phyloP scores from a whole-genome alignment of 2,797 vertebrate species.

The Crenichthys baileyi region DNA sequence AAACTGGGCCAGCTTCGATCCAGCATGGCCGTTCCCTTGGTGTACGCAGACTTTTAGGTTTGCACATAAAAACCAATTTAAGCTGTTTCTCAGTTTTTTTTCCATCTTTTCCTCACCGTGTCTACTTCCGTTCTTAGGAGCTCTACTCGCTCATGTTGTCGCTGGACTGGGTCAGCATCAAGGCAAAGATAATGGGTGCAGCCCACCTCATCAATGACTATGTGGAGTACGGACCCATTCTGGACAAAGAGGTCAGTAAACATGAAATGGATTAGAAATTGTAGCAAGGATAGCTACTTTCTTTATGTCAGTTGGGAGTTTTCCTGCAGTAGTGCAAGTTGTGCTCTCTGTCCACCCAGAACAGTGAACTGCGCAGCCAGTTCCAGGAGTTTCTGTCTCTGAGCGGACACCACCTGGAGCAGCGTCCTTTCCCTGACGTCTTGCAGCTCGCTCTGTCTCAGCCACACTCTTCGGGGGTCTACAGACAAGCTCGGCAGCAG shows the following conservation, averaged over 20 bases:
- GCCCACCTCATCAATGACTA: slow-evolving; percentile 96
- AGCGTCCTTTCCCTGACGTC: slow-evolving; percentile 91
- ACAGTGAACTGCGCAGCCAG: slow-evolving; percentile 86
- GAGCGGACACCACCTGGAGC: slow-evolving; percentile 93
- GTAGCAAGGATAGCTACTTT: neutral
- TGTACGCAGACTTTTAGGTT: neutral
- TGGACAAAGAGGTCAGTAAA: slow-evolving; percentile 91
- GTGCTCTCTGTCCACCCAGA: slow-evolving; percentile 71
- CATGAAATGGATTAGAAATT: neutral
- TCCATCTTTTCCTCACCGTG: neutral
- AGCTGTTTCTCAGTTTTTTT: too few relatives aligned
- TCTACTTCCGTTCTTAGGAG: slow-evolving; percentile 77
- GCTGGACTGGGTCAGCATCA: slow-evolving; percentile 93
- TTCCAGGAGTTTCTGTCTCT: slow-evolving; percentile 98
- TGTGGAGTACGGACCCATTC: slow-evolving; percentile 86
- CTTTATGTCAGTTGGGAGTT: neutral
- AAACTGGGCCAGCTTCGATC: neutral
- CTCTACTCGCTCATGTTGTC: slow-evolving; percentile 93
- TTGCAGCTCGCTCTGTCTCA: slow-evolving; percentile 94
- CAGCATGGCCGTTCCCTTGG: too few relatives aligned
- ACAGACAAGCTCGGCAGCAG: slow-evolving; percentile 86
- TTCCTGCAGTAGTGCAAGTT: neutral
- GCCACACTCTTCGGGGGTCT: slow-evolving; percentile 88
- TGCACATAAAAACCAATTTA: neutral
- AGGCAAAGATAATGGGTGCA: slow-evolving; percentile 89